These are phyloP conservation scores for Sebastes kiyomatsui DNA, from an alignment of 2,797 vertebrate species.

Conservation along the genomic window DNA sequence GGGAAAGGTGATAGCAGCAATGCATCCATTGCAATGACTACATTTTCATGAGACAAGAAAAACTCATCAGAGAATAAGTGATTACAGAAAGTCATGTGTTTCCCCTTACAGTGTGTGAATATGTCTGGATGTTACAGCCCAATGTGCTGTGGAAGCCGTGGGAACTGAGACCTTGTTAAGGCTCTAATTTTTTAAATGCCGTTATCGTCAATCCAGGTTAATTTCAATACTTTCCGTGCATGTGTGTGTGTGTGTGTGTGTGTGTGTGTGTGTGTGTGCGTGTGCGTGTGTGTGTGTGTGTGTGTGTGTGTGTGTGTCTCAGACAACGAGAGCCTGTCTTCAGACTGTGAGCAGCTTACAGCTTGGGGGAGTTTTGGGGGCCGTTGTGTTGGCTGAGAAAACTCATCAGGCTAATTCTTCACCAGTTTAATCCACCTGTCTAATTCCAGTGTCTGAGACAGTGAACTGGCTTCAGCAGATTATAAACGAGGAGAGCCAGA, in stretches of 20 bases:
- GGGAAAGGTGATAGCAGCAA: not conserved
- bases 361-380: constrained; percentile 50
- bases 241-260: constrained; percentile 1
- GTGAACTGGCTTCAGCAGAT: constrained; percentile 64
- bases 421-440: constrained; percentile 72
- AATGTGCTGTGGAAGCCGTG: not conserved
- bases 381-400: constrained; percentile 34
- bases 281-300: constrained; percentile 6
- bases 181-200: not conserved
- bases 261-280: not conserved
- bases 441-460: constrained; percentile 72
- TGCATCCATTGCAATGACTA: not conserved
- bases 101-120: not conserved
- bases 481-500: constrained; percentile 35
- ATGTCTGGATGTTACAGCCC: not conserved
- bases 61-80: not conserved
- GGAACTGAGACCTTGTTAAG: not conserved
- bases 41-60: not conserved
- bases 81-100: not conserved
- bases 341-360: constrained; percentile 76
- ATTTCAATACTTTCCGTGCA: not conserved
- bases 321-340: constrained; percentile 67
- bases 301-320: constrained; percentile 23
- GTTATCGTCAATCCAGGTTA: not conserved
- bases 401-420: constrained; percentile 74